phyloP scores from a whole-genome alignment of 2,888 invertebrate species.

The Pimpla rufipes region DNA sequence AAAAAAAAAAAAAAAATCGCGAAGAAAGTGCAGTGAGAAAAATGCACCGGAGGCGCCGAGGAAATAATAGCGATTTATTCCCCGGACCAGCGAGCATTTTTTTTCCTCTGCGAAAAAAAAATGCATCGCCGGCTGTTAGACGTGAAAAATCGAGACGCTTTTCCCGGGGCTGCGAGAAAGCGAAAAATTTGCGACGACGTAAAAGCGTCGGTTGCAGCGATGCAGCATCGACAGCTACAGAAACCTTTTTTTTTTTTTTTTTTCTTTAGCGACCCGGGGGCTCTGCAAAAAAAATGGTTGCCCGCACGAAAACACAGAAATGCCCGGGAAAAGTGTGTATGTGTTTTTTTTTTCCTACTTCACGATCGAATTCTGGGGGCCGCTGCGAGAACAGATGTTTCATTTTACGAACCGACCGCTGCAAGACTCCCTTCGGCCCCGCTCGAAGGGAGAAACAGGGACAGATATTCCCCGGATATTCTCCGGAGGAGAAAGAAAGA shows the following conservation, averaged over 20 bases:
- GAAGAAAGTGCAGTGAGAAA: neutral
- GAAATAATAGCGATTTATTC: too few relatives aligned
- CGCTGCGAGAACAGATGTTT: slow-evolving; percentile 68
- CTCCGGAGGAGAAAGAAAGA: slow-evolving; percentile 31
- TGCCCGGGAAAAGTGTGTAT: neutral
- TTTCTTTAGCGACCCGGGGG: neutral
- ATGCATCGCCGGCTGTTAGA: too few relatives aligned
- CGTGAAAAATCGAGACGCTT: too few relatives aligned
- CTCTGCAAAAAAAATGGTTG: slow-evolving; percentile 29
- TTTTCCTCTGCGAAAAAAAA: too few relatives aligned
- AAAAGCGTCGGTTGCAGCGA: neutral
- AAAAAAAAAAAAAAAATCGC: neutral
- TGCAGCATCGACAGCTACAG: neutral
- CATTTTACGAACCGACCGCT: slow-evolving; percentile 66
- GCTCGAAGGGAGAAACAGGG: slow-evolving; percentile 32
- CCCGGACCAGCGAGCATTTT: too few relatives aligned
- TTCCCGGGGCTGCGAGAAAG: too few relatives aligned
- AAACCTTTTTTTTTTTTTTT: neutral
- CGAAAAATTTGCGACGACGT: neutral
- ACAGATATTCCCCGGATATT: slow-evolving; percentile 17
- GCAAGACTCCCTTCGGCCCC: slow-evolving; percentile 49
- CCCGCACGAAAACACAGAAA: slow-evolving; percentile 14
- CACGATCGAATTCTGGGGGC: slow-evolving; percentile 39
- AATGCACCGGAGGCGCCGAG: neutral
- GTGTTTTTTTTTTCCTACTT: neutral